Evolutionary conservation across 2,888 invertebrate genomes (phyloP), one percentile per base, ranked within the genome.

Genomic region (Bombylius discolor): DNA sequence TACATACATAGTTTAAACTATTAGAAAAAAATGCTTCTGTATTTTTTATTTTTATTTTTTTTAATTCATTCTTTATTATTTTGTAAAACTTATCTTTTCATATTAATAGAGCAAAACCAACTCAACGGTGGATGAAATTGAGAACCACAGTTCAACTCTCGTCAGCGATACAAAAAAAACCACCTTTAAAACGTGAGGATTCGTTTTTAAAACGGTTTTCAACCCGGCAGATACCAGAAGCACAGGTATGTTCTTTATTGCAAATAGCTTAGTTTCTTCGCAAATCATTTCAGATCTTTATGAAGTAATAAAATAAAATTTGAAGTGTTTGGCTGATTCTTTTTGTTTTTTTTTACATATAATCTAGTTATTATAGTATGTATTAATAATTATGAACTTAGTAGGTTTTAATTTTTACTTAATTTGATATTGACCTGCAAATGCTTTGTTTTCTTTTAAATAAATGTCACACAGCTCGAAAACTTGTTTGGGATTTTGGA

Each of bases 61-160:
- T 42, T 42, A 11, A 11, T 5, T 42, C 5, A 11, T 42, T 42
- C 11, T 42, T 42, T 42, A 8, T 36, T 36, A 36, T 36, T 42
- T 42, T 42, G 23, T 2, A 23, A 23, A 23, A 23, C 23, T 23
- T 23, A 23, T 23, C 2, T 46, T 23, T 23, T 23, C 23, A 23
- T 42, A 31, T 53, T 42, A 77, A 58, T 82, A 91, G 91, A 83
- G 89, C 89, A 70, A 89, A 89, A 75, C 89, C 92, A 70, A 94
- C 92, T 76, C 90, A 94, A 73, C 82, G 94, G 77, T 97, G 97
- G 91, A 89, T 93, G 87, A 94, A 96, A 76, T 80, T 97, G 62
- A 81, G 95, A 64, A 93, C 92, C 55, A 95, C 95, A 51, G 93
- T 93, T 66, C 92, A 93, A 76, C 80, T 93, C 68, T 90, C 91